A percentile compares a stretch with the other conserved stretches of the same genome.
phyloP scores from a whole-genome alignment of 2,888 invertebrate species.

The Gibbula magus region DNA sequence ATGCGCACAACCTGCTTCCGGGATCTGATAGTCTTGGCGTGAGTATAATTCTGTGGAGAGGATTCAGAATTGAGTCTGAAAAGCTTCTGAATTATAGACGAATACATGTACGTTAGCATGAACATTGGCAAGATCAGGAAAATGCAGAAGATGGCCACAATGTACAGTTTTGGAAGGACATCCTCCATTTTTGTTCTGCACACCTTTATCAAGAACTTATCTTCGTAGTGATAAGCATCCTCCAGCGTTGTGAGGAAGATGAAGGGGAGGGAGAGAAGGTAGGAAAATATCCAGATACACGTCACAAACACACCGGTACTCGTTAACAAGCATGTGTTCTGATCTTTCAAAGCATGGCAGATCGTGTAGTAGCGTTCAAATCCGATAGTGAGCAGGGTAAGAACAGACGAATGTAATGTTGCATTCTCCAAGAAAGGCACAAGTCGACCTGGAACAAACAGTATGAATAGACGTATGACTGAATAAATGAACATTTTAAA shows the following conservation, averaged over 20 bases:
- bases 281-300: slow-evolving; percentile 71
- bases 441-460: slow-evolving; percentile 84
- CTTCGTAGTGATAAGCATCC: slow-evolving; percentile 79
- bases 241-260: slow-evolving; percentile 87
- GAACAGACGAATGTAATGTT: slow-evolving; percentile 92
- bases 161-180: slow-evolving; percentile 34
- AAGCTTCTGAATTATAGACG: slow-evolving; percentile 43
- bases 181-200: slow-evolving; percentile 42
- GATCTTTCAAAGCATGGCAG: slow-evolving; percentile 87
- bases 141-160: slow-evolving; percentile 36
- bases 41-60: slow-evolving; percentile 24
- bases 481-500: not conserved
- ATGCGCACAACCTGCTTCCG: slow-evolving; percentile 62
- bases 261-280: slow-evolving; percentile 81
- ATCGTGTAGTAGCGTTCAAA: slow-evolving; percentile 94
- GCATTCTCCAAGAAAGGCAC: slow-evolving; percentile 94
- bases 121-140: slow-evolving; percentile 51
- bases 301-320: slow-evolving; percentile 24
- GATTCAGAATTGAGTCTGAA: slow-evolving; percentile 33
- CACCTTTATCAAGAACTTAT: slow-evolving; percentile 39
- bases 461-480: no score
- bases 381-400: slow-evolving; percentile 94
- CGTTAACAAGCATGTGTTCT: slow-evolving; percentile 64
- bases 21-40: slow-evolving; percentile 40
- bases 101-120: slow-evolving; percentile 46